These are phyloP conservation scores for Pygathrix nemaeus DNA, from an alignment of 2,113 vertebrate species.

Conservation along the genomic window DNA sequence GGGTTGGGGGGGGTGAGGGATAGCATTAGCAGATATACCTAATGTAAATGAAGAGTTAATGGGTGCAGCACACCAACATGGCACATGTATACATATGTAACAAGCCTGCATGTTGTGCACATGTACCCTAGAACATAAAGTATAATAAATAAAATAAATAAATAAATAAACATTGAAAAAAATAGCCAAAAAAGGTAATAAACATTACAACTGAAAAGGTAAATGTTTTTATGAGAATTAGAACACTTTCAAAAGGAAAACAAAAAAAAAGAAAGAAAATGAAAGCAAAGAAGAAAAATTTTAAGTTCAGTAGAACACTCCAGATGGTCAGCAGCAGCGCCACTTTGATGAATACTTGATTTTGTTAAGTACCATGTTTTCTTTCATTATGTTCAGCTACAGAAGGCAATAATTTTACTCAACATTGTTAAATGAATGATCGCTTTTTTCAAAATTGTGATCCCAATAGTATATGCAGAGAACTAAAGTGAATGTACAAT, in stretches of 20 bases:
- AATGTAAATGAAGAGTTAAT: no score
- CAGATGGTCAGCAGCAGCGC: neutral
- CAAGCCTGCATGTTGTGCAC: no score
- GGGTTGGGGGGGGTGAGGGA: no score
- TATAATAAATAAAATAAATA: no score
- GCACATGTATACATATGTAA: no score
- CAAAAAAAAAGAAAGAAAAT: neutral
- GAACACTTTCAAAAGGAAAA: neutral
- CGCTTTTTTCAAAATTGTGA: neutral
- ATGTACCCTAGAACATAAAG: no score
- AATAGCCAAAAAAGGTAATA: neutral
- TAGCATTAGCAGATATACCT: no score
- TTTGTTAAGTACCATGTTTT: neutral
- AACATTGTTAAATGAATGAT: neutral
- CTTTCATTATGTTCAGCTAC: neutral
- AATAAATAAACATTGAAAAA: neutral
- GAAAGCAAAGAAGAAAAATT: neutral
- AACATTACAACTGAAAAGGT: neutral
- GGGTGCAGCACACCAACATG: no score
- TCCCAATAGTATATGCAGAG: neutral
- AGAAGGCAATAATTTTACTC: neutral
- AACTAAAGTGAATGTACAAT: neutral
- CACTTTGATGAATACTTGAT: neutral
- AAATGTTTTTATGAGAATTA: neutral
- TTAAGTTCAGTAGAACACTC: neutral